These are phyloP conservation scores for Pleuronectes platessa DNA, from an alignment of 2,113 vertebrate species.

Conservation along the genomic window DNA sequence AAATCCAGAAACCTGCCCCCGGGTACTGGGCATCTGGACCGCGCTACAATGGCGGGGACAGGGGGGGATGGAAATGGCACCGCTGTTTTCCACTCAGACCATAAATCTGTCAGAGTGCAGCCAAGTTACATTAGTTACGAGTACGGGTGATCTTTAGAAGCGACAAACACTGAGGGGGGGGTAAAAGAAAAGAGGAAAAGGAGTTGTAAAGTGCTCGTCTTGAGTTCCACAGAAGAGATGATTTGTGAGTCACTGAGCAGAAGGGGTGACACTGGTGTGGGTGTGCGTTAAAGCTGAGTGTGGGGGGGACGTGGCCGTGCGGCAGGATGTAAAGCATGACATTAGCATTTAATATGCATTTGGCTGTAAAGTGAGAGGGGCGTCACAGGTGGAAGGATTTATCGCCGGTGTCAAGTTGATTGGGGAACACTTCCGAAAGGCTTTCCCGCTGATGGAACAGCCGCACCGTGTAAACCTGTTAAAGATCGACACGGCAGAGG, in stretches of 20 bases:
- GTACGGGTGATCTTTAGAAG: slow-evolving; percentile 40
- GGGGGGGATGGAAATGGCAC: slow-evolving; percentile 20
- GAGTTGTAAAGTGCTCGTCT: too few relatives aligned
- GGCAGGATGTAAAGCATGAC: slow-evolving; percentile 47
- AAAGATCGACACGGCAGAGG: slow-evolving; percentile 7
- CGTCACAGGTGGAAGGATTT: slow-evolving; percentile 30
- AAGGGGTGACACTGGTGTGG: slow-evolving; percentile 46
- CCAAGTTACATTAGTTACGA: slow-evolving; percentile 51
- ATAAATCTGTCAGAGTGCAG: slow-evolving; percentile 48
- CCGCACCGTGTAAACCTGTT: slow-evolving; percentile 22
- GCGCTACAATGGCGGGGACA: slow-evolving; percentile 33
- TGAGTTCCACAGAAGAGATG: neutral
- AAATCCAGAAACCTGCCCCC: slow-evolving; percentile 57
- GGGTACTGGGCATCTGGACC: slow-evolving; percentile 30
- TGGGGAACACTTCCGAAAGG: slow-evolving; percentile 29
- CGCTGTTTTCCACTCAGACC: slow-evolving; percentile 43
- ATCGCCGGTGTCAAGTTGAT: slow-evolving; percentile 54
- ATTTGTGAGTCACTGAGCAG: slow-evolving; percentile 55
- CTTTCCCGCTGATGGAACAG: slow-evolving; percentile 40
- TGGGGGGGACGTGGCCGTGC: slow-evolving; percentile 7
- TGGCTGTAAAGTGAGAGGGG: slow-evolving; percentile 9
- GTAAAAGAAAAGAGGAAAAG: neutral
- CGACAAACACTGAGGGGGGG: slow-evolving; percentile 29
- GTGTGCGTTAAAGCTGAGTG: slow-evolving; percentile 30
- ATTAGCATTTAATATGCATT: slow-evolving; percentile 72